Base-by-base conservation (phyloP, 64 coral and sea anemone species). In the Montipora sp. region DNA sequence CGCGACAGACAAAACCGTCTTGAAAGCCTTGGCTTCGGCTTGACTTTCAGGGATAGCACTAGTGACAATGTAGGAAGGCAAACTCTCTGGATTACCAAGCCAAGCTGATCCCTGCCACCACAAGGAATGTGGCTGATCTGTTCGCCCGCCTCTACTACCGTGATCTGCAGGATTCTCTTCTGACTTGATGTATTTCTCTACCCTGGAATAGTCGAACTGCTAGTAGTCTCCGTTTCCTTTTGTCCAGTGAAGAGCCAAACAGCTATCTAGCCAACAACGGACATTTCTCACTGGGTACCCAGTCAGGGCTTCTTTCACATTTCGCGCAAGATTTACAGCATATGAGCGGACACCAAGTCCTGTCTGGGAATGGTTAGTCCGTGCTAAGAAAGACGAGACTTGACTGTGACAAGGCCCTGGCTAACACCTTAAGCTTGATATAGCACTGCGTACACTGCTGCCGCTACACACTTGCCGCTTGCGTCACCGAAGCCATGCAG, bases 1-100 rank as follows among this genome's bases (percentile, higher is more conserved):
- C 61, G 90, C 80, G 46, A 92, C 90, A 24, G 71, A 22, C 69
- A 92, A 85, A 20, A 85, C 57, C 45, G 85, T 71, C 24, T 27
- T 85, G 49, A 92, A 51, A 45, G 24, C 57, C 21, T 92, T 92
- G 23, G 80, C 57, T 85, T 92, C 81, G 14, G 80, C 80, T 60
- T 85, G 90, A 76, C 49, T 85, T 77, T 92, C 90, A 2, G 50
- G 22, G 47, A 80, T 84, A 57, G 69, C 4, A 10, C 5, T 2
- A 13, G 85, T 88, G 3, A 53, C 85, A 53, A 88, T 88, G 55
- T 88, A 23, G 57, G 85, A 69, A 19, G 68, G 71, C 85, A 47
- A 88, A 24, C 75, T 51, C 8, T 88, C 71, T 53, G 85, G 85
- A 19, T 88, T 24, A 75, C 69, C 13, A 3, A 88, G 85, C 85